Conservation (phyloP, 2,888 invertebrate species). For the Chrysotoxum bicinctum region DNA sequence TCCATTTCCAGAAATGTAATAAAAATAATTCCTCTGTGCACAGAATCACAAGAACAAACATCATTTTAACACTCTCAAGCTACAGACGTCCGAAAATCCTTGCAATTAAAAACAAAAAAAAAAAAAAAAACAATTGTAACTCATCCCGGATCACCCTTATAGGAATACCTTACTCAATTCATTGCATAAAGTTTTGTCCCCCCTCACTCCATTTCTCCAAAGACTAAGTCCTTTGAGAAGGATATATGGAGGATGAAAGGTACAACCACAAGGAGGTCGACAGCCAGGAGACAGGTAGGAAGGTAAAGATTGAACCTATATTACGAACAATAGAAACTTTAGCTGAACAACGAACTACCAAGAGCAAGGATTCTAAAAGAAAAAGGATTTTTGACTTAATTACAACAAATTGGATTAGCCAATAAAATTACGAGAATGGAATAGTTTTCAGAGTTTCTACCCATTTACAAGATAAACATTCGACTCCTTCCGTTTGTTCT, state of each 20-base stretch:
- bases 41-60: neutral
- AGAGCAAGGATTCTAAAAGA: conserved; percentile 50
- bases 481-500: conserved; percentile 37
- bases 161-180: conserved; percentile 46
- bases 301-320: neutral
- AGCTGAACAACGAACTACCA: conserved; percentile 18
- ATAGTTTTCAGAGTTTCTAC: conserved; percentile 70
- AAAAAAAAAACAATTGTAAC: conserved; percentile 22
- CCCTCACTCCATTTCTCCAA: neutral
- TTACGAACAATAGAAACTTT: conserved; percentile 49
- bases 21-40: conserved; percentile 36
- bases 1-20: neutral
- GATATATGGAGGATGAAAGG: neutral
- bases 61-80: conserved; percentile 36
- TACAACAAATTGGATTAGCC: conserved; percentile 73
- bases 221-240: neutral
- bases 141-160: conserved; percentile 48
- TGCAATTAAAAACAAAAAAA: conserved; percentile 49
- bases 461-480: conserved; percentile 73
- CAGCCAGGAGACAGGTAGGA: neutral
- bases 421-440: conserved; percentile 72
- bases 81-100: conserved; percentile 55
- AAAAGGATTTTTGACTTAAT: conserved; percentile 73
- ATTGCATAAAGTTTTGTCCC: conserved; percentile 36
- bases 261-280: conserved; percentile 40